Conservation (phyloP, 37 sponge, comb jelly and placozoan species). For the Oopsacas minuta region DNA sequence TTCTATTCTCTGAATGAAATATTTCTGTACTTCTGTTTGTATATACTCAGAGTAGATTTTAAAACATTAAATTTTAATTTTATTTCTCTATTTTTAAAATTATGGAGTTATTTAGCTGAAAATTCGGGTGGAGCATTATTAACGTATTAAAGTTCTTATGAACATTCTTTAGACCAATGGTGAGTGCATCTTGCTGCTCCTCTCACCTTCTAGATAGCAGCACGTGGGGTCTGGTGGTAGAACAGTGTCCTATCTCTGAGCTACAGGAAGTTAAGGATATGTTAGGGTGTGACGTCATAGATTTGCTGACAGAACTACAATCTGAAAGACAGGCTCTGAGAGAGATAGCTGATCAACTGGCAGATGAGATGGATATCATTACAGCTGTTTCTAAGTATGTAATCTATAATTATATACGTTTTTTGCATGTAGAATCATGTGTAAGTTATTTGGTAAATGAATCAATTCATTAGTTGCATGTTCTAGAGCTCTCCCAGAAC, state of each 20-base stretch:
- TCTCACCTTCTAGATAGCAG: not conserved
- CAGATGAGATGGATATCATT: not conserved
- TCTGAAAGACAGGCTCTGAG: constrained; percentile 2
- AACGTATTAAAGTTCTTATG: too few relatives aligned
- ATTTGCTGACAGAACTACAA: not conserved
- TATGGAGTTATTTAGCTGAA: too few relatives aligned
- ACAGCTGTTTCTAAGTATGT: not conserved
- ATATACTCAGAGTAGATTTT: not conserved
- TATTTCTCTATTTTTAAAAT: not conserved
- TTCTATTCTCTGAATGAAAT: constrained; percentile 15
- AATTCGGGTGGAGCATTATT: too few relatives aligned
- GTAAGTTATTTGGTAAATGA: not conserved
- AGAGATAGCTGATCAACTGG: constrained; percentile 5
- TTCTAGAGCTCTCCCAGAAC: constrained; percentile 15
- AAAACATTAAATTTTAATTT: not conserved
- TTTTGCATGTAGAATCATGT: too few relatives aligned
- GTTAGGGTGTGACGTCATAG: not conserved
- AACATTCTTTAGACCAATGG: constrained; percentile 11
- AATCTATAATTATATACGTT: not conserved
- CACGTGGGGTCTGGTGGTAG: not conserved
- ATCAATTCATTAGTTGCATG: not conserved
- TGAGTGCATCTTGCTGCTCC: not conserved
- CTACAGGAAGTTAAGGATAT: not conserved
- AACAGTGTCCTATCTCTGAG: not conserved
- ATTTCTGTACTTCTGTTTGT: not conserved